phyloP scores from a whole-genome alignment of 2,113 vertebrate genomes.

The Pelecanoides urinatrix region DNA sequence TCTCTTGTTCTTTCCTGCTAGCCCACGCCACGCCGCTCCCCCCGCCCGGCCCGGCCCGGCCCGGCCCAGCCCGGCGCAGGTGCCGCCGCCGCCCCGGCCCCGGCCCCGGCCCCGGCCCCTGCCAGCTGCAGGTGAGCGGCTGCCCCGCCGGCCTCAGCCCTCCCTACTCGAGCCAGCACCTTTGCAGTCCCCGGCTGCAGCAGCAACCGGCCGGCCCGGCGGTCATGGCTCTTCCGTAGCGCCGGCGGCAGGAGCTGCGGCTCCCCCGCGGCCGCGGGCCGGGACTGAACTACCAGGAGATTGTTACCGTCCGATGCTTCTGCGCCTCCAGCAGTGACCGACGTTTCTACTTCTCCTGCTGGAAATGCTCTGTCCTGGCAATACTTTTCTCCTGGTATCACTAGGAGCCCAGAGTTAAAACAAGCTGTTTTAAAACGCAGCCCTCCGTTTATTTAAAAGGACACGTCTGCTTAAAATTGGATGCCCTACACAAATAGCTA shows the following conservation, averaged over 20 bases:
- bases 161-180: neutral
- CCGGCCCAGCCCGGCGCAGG: neutral
- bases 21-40: neutral
- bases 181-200: neutral
- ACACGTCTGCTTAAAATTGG: neutral
- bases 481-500: neutral
- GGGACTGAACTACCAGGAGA: neutral
- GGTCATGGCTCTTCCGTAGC: too few relatives aligned
- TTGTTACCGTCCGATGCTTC: neutral
- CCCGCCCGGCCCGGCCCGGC: neutral
- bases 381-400: neutral
- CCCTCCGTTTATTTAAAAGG: neutral
- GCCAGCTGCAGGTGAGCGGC: neutral
- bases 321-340: neutral
- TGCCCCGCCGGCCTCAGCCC: neutral
- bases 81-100: too few relatives aligned
- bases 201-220: neutral
- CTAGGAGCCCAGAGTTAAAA: accelerated
- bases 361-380: neutral
- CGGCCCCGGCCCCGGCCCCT: neutral
- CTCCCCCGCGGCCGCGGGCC: too few relatives aligned
- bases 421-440: neutral
- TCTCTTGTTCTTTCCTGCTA: neutral
- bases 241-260: neutral
- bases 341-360: neutral